Base-by-base conservation (phyloP, 2,113 vertebrate species). In the Bos javanicus region DNA sequence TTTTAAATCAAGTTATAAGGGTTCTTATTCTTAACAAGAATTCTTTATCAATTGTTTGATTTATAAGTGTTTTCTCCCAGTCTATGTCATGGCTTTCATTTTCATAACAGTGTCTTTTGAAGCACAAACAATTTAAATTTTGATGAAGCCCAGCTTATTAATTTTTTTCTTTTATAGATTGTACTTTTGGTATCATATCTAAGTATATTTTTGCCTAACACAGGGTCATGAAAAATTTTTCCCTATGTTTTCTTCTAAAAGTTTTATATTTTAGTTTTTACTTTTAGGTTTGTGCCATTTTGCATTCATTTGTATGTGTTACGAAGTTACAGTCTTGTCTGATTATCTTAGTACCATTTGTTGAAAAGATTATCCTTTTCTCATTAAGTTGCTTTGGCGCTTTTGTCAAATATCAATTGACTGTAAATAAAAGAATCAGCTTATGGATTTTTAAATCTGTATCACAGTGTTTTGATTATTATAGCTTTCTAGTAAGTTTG, bases 251-350 rank as follows among this genome's bases (percentile, higher is more conserved):
- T 83, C 17, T 56, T 48, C n/a, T 95, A 86, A 60, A 92, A 78
- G 25, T 82, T 96, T 71, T 60, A 36, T 50, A 39, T 87, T 83
- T 93, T 90, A 95, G n/a, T 92, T 90, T 95, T 87, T 89, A 82
- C 60, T 28, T 89, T 94, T 76, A 39, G 62, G n/a, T 80, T 16
- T 36, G 81, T 59, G 5, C 43, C n/a, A 52, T 87, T 94, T 82
- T 91, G 17, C 21, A 36, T 59, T 87, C 48, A 48, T 90, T 46
- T 90, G 28, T 84, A 13, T 97, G 28, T 71, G 7, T 60, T 82
- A 46, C 25, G 54, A 81, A 76, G 9, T 71, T 71, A 71, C 64
- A 36, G 21, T 71, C 30, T 80, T 56, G 17, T 67, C 33, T 60
- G 25, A 2, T 91, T 71, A 25, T 56, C 62, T 94, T 28, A 88